Percentiles rank a stretch among this genome's conserved stretches.
These are phyloP conservation scores for Hyphantria cunea DNA, from an alignment of 1,140 invertebrate genomes.

Conservation along the genomic window DNA sequence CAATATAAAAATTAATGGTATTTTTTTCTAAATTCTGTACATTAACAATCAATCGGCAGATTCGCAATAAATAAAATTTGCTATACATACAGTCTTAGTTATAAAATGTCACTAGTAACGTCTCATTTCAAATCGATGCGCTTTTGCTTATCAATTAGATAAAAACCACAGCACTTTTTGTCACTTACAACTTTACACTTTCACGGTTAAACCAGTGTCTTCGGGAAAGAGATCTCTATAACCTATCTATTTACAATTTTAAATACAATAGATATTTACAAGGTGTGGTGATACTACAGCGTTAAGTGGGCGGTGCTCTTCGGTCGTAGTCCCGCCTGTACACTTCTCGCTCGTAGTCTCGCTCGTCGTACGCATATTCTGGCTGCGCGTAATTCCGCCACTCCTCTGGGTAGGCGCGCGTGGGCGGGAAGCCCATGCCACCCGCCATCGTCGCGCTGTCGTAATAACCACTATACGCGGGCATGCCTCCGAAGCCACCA, in stretches of 20 bases:
- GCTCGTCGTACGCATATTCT: slow-evolving; percentile 68
- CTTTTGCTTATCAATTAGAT: slow-evolving; percentile 75
- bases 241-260: slow-evolving; percentile 72
- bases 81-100: slow-evolving; percentile 80
- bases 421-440: slow-evolving; percentile 67
- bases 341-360: slow-evolving; percentile 72
- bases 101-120: slow-evolving; percentile 61
- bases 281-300: slow-evolving; percentile 17
- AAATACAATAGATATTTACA: slow-evolving; percentile 59
- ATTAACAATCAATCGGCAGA: slow-evolving; percentile 72
- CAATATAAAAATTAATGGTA: slow-evolving; percentile 73
- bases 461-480: slow-evolving; percentile 63
- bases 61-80: slow-evolving; percentile 79
- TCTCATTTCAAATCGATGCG: slow-evolving; percentile 55
- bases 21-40: slow-evolving; percentile 73
- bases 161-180: slow-evolving; percentile 78
- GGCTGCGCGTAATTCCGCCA: slow-evolving; percentile 69
- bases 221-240: slow-evolving; percentile 63
- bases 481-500: slow-evolving; percentile 56
- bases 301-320: slow-evolving; percentile 67
- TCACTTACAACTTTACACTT: slow-evolving; percentile 75
- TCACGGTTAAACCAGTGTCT: slow-evolving; percentile 58
- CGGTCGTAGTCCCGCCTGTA: slow-evolving; percentile 74
- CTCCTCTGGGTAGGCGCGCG: slow-evolving; percentile 66
- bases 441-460: slow-evolving; percentile 57